These are phyloP conservation scores for Agonopterix heracliana DNA, from an alignment of 2,888 invertebrate species.

Conservation along the genomic window DNA sequence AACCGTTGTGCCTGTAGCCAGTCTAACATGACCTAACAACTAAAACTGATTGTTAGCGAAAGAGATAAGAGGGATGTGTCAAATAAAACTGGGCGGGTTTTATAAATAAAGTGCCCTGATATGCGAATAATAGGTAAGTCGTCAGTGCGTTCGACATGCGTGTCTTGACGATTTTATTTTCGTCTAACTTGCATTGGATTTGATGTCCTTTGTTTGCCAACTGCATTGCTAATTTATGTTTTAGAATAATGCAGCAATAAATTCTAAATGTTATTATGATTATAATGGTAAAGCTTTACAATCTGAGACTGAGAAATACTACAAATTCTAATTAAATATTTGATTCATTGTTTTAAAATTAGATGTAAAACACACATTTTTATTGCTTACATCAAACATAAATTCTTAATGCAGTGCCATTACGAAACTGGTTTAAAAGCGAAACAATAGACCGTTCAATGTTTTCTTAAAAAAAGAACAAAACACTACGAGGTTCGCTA, in stretches of 20 bases:
- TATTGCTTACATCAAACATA: slow-evolving; percentile 4
- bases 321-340: slow-evolving; percentile 1
- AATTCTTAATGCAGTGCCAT: slow-evolving; percentile 8
- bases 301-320: too few relatives aligned
- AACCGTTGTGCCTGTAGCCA: slow-evolving; percentile 62
- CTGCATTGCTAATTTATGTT: not conserved
- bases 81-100: slow-evolving; percentile 47
- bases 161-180: slow-evolving; percentile 40
- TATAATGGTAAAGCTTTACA: too few relatives aligned
- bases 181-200: slow-evolving; percentile 12
- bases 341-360: slow-evolving; percentile 6
- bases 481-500: slow-evolving; percentile 30
- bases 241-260: not conserved
- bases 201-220: not conserved
- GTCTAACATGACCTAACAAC: slow-evolving; percentile 36
- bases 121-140: slow-evolving; percentile 70
- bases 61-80: slow-evolving; percentile 43
- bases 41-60: slow-evolving; percentile 23
- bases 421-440: slow-evolving; percentile 17
- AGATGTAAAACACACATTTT: not conserved
- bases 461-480: slow-evolving; percentile 20
- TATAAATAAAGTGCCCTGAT: slow-evolving; percentile 71
- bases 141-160: slow-evolving; percentile 38
- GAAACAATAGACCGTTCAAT: slow-evolving; percentile 24
- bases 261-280: too few relatives aligned